These are phyloP conservation scores for Poeciliopsis prolifica DNA, from an alignment of 2,113 vertebrate genomes.

Conservation along the genomic window DNA sequence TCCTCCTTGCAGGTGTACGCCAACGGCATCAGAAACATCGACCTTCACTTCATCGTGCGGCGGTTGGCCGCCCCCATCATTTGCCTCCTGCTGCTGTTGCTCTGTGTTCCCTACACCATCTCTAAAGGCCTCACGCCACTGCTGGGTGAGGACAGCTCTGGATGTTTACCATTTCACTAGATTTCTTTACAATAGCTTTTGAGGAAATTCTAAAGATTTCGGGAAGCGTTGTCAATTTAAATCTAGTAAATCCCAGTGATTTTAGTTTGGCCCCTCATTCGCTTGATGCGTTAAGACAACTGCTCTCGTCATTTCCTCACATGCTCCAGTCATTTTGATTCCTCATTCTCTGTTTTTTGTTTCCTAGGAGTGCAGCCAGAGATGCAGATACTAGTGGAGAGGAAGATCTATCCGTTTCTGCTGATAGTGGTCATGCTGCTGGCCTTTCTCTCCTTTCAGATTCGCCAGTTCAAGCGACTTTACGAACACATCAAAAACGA, in stretches of 20 bases:
- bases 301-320: background rate
- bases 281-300: background rate
- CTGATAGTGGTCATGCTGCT: constrained; percentile 93
- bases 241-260: background rate
- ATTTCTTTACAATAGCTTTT: background rate
- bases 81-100: constrained; percentile 89
- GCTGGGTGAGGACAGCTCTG: constrained; percentile 79
- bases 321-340: background rate
- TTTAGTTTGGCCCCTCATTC: background rate
- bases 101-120: constrained; percentile 91
- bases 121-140: constrained; percentile 88
- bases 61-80: constrained; percentile 93
- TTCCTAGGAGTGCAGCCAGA: constrained; percentile 58
- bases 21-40: constrained; percentile 96
- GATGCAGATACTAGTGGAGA: constrained; percentile 78
- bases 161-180: background rate
- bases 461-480: constrained; percentile 97
- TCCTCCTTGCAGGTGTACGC: constrained; percentile 87
- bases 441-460: constrained; percentile 94
- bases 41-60: constrained; percentile 92
- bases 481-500: constrained; percentile 99
- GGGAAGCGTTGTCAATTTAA: no score
- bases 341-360: background rate
- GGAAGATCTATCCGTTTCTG: constrained; percentile 95
- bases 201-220: no score